Conservation (phyloP, 2,113 vertebrate species). For the Rhinogobius similis region DNA sequence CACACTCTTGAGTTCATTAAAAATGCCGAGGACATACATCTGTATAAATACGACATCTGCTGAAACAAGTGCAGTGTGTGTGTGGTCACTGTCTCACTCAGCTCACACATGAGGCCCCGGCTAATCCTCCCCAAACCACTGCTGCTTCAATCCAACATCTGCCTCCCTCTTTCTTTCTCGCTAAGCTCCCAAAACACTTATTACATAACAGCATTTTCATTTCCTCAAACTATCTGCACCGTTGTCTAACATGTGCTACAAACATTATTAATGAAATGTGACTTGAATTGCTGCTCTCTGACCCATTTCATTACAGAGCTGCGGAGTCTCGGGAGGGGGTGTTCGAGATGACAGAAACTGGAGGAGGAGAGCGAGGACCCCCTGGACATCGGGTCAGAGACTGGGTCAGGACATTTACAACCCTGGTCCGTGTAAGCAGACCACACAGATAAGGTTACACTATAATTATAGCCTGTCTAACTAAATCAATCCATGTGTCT, state of each 20-base stretch:
- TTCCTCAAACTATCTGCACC: neutral
- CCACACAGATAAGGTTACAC: slow-evolving; percentile 17
- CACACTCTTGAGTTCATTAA: slow-evolving; percentile 8
- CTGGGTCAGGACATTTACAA: slow-evolving; percentile 40
- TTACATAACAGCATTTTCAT: neutral
- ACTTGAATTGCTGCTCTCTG: slow-evolving; percentile 24
- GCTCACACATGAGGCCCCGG: slow-evolving; percentile 18
- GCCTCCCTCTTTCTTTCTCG: slow-evolving; percentile 17
- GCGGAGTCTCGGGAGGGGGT: slow-evolving; percentile 15
- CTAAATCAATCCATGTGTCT: neutral
- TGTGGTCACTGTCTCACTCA: slow-evolving; percentile 20
- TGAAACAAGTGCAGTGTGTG: neutral
- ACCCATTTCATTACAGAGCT: slow-evolving; percentile 44
- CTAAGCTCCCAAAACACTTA: neutral
- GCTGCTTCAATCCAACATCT: slow-evolving; percentile 41
- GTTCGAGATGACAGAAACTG: slow-evolving; percentile 28
- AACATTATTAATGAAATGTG: slow-evolving; percentile 21
- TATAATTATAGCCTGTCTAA: neutral
- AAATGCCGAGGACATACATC: slow-evolving; percentile 1
- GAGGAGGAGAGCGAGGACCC: slow-evolving; percentile 26
- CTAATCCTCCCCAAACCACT: slow-evolving; percentile 42
- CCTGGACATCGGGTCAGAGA: slow-evolving; percentile 35
- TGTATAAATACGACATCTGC: slow-evolving; percentile 11
- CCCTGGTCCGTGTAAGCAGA: slow-evolving; percentile 13
- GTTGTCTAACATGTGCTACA: neutral